Conservation (phyloP, 2,888 invertebrate genomes). For the Mimas tiliae region DNA sequence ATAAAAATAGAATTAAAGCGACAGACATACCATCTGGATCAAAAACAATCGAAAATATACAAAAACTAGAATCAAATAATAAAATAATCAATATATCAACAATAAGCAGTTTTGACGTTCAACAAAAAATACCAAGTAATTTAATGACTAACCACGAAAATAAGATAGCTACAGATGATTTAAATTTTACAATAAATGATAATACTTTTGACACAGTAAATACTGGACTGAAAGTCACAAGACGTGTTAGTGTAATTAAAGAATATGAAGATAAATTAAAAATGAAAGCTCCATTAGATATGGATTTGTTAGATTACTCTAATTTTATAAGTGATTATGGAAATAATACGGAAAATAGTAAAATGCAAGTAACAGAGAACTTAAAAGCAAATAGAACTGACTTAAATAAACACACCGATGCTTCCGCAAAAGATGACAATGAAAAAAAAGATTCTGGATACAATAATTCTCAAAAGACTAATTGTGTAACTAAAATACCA, state of each 20-base stretch:
- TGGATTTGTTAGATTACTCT: conserved; percentile 15
- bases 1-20: conserved; percentile 25
- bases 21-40: background rate
- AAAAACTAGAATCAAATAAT: background rate
- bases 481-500: background rate
- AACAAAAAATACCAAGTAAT: no score
- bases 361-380: background rate
- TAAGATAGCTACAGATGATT: background rate
- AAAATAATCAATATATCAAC: background rate
- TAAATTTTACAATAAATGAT: background rate
- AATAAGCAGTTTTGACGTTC: background rate
- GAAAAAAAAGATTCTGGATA: background rate
- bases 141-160: background rate
- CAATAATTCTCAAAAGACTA: conserved; percentile 8
- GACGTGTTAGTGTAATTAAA: background rate
- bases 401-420: background rate
- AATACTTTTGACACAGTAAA: background rate
- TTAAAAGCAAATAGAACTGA: background rate
- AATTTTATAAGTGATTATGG: background rate
- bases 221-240: background rate
- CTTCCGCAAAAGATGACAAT: background rate
- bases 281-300: conserved; percentile 7
- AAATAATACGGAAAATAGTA: background rate
- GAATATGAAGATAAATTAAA: conserved; percentile 5
- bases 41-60: background rate